These are phyloP conservation scores for Apotomis turbidana DNA, from an alignment of 2,888 invertebrate species.

Conservation along the genomic window DNA sequence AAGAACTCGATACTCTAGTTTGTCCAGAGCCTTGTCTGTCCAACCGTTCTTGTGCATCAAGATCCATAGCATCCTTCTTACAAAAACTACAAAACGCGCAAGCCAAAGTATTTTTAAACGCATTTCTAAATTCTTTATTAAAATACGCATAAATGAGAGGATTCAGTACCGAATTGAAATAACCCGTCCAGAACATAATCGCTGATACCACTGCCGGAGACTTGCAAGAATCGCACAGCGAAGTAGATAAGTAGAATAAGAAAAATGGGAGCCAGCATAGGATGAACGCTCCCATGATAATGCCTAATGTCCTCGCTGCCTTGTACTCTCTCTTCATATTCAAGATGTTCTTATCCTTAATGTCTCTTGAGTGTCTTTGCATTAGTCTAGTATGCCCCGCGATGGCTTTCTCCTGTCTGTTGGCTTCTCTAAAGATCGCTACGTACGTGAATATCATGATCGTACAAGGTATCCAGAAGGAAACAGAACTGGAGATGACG, in stretches of 20 bases:
- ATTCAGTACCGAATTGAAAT: constrained; percentile 98
- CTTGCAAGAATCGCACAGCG: constrained; percentile 90
- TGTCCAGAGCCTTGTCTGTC: constrained; percentile 91
- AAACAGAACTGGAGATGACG: constrained; percentile 94
- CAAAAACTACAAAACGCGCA: constrained; percentile 95
- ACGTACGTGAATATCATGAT: constrained; percentile 96
- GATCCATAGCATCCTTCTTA: constrained; percentile 88
- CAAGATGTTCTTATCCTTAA: constrained; percentile 93
- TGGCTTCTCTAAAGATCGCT: constrained; percentile 95
- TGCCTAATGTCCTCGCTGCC: constrained; percentile 97
- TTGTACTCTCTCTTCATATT: constrained; percentile 98
- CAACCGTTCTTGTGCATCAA: constrained; percentile 88
- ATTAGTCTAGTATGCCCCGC: constrained; percentile 93
- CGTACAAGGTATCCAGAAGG: constrained; percentile 97
- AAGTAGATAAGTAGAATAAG: constrained; percentile 95
- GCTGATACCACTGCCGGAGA: constrained; percentile 94
- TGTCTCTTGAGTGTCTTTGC: constrained; percentile 88
- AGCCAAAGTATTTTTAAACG: constrained; percentile 96
- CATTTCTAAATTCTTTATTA: constrained; percentile 98
- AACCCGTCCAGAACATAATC: constrained; percentile 99
- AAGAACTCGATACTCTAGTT: constrained; percentile 89
- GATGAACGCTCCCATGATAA: constrained; percentile 98
- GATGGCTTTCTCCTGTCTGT: constrained; percentile 93
- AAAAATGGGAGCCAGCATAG: constrained; percentile 99
- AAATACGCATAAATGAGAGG: constrained; percentile 99